phyloP scores from a whole-genome alignment of 2,797 vertebrate genomes.

The Malacoctenus gilli region DNA sequence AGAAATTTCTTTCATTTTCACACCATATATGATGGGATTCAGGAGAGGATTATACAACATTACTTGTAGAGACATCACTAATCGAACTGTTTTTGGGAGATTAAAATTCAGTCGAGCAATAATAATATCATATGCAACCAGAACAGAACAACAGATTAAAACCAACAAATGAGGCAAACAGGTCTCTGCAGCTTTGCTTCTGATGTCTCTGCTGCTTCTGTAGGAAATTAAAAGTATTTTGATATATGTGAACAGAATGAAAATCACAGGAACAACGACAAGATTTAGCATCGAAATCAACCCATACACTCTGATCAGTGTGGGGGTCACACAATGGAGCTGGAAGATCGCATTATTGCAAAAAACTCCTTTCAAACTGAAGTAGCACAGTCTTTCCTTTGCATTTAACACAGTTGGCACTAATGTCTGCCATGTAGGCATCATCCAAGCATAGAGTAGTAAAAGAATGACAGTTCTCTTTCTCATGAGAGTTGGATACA shows the following conservation, averaged over 20 bases:
- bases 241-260: constrained; percentile 35
- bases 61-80: constrained; percentile 12
- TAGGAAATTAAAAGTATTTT: constrained; percentile 12
- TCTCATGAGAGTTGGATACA: constrained; percentile 34
- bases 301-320: accelerated
- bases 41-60: constrained; percentile 5
- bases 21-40: not conserved
- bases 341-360: constrained; percentile 17
- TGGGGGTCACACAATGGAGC: not conserved
- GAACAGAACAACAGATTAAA: not conserved
- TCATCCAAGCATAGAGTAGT: constrained; percentile 18
- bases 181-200: constrained; percentile 30
- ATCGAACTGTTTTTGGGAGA: constrained; percentile 6
- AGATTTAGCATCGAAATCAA: not conserved
- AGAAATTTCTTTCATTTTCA: constrained; percentile 27
- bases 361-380: not conserved
- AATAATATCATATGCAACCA: not conserved
- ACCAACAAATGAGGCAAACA: constrained; percentile 33
- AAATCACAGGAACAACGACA: constrained; percentile 5
- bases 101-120: not conserved
- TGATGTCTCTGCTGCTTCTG: not conserved
- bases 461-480: not conserved
- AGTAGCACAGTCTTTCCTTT: not conserved
- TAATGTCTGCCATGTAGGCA: constrained; percentile 3
- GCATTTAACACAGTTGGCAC: not conserved